Evolutionary conservation across 2,888 invertebrate genomes (phyloP), one percentile per base, ranked within the genome.

Genomic region (Hoplodrina blanda): DNA sequence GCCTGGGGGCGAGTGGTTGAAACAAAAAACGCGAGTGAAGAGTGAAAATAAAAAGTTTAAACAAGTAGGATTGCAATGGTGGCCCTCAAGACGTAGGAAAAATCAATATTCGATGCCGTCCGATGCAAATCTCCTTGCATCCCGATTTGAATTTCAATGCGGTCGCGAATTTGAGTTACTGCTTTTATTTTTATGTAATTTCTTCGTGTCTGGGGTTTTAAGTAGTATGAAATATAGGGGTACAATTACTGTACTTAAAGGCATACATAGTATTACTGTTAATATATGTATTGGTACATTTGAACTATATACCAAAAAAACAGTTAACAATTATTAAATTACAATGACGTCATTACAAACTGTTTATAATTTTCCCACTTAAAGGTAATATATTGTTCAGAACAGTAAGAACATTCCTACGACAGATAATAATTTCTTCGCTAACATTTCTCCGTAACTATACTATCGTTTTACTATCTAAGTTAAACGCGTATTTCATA

Each of bases 31-130:
- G 90, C 89, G 93, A 92, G 94, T 93, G 95, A 93, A 95, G 96
- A 96, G 95, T 94, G 92, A 96, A 89, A 95, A 96, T 95, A 94
- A 96, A 96, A 96, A 96, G 94, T 96, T 96, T 95, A 96, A 96
- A 96, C 93, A 96, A 95, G 96, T 92, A 92, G 89, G 90, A 91
- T 90, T 95, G 94, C 94, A 93, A 90, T 91, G 90, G 86, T 89
- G 77, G 92, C 94, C 93, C 94, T 94, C 92, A 95, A 95, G 95
- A 95, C 91, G 94, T 85, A 87, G 87, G 91, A 94, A 95, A 76
- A 95, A 95, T 95, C 95, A 94, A 95, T 95, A 95, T 91, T 89
- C 94, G 92, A 95, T 92, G 93, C 92, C 90, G 90, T 87, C 89
- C 91, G 91, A 94, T 95, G 95, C 96, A 95, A 95, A 95, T 95